Evolutionary conservation across 2,797 vertebrate genomes (phyloP).

Genomic region (Masticophis lateralis): DNA sequence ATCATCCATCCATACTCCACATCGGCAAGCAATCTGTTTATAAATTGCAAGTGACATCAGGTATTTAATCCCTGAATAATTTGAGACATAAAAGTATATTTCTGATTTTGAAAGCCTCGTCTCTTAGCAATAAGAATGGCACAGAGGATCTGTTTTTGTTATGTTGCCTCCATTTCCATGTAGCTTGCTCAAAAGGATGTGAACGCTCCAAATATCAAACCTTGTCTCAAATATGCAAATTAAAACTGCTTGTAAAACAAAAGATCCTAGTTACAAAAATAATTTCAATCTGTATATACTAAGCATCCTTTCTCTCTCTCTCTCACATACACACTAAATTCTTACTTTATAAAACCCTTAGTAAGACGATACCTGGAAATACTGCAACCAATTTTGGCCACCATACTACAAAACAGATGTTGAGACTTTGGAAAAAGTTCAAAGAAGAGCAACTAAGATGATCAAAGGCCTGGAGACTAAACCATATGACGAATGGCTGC

Average conservation of each 20-base stretch:
- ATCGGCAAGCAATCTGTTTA: background rate
- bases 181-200: background rate
- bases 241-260: background rate
- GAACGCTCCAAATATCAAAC: background rate
- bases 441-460: no score
- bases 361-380: no score
- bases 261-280: background rate
- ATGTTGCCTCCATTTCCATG: background rate
- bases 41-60: background rate
- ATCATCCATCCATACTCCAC: background rate
- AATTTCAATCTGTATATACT: background rate
- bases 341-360: no score
- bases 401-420: no score
- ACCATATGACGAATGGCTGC: no score
- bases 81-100: background rate
- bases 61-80: background rate
- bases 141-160: background rate
- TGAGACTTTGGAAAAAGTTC: no score
- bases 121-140: background rate
- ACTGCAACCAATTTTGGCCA: no score
- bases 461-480: no score
- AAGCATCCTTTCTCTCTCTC: background rate
- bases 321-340: background rate
- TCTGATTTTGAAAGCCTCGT: background rate
- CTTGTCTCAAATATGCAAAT: background rate